Conservation (phyloP, 2,113 vertebrate species). For the Triplophysa rosa region DNA sequence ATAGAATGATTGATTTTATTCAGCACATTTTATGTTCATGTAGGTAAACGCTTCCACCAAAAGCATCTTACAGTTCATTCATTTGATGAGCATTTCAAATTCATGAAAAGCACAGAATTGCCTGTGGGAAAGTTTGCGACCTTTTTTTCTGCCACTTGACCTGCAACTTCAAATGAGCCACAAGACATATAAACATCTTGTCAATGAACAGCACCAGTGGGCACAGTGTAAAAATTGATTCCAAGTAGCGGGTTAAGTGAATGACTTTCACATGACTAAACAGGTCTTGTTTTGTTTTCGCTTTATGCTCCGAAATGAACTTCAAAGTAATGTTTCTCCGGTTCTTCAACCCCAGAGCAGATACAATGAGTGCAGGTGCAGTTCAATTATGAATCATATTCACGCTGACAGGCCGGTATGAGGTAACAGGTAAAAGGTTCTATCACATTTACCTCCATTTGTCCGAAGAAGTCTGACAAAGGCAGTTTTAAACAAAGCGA, state of each 20-base stretch:
- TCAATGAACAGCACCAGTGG: slow-evolving; percentile 2
- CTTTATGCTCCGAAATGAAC: slow-evolving; percentile 18
- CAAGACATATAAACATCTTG: slow-evolving; percentile 10
- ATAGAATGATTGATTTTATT: no score
- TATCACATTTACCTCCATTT: slow-evolving; percentile 34
- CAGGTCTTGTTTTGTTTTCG: slow-evolving; percentile 28
- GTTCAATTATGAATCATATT: slow-evolving; percentile 36
- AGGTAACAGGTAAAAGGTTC: slow-evolving; percentile 29
- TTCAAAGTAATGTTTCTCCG: slow-evolving; percentile 32
- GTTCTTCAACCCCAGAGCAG: slow-evolving; percentile 29
- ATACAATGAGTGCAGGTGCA: slow-evolving; percentile 41
- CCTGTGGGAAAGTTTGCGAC: not conserved
- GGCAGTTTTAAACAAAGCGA: slow-evolving; percentile 13
- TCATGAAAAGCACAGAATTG: no score
- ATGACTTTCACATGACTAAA: slow-evolving; percentile 37
- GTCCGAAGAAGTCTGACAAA: slow-evolving; percentile 25
- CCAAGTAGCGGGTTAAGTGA: slow-evolving; percentile 15
- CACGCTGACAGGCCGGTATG: slow-evolving; percentile 36
- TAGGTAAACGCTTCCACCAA: no score
- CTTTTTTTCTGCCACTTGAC: not conserved
- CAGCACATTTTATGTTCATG: no score
- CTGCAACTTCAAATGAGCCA: slow-evolving; percentile 8
- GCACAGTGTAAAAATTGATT: not conserved
- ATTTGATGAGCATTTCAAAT: not conserved
- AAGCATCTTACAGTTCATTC: no score